Base-by-base conservation (phyloP, 2,888 invertebrate species). In the Ectropis crepuscularia region DNA sequence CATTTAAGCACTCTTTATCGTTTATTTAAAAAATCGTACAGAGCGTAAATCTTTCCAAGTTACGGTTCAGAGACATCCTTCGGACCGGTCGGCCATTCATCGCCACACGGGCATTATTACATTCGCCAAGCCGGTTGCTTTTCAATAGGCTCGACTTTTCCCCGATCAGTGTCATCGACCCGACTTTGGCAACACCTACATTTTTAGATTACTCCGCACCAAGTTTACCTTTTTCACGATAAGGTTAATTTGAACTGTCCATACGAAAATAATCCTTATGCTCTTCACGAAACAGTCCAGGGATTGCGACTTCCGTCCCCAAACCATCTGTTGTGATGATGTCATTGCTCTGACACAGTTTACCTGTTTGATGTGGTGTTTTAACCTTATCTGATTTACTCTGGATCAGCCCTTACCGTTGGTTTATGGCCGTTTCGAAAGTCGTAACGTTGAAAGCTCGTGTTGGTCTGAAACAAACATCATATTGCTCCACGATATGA, bases 321-420 rank as follows among this genome's bases (percentile, higher is more conserved):
- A 43, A 54, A 53, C 48, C 60, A 65, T 62, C 51, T 71, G 55
- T 57, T 64, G 53, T 62, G 67, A 57, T 74, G 74, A 74, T 78
- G 77, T 77, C 77, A 74, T 77, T 77, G 76, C 76, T 72, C 74
- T 77, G 81, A 73, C 81, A 80, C 69, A 76, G 69, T 77, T 82
- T 75, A 75, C 77, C 74, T 80, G 75, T 76, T 73, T 79, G 71
- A 74, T 74, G 73, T 73, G 66, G 75, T 71, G 69, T 73, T 74
- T 72, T 62, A 62, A 62, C 59, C 70, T 77, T 80, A 81, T 80
- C 80, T 73, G 73, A 77, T 76, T 28, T 73, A 75, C 69, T 71
- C 70, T 71, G 69, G 74, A 64, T 72, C 70, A 62, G 67, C 54
- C 67, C 61, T 63, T 69, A 63, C 67, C 57, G 66, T 68, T 65